phyloP scores from a whole-genome alignment of 1,140 invertebrate species.

The Neomicropteryx cornuta region DNA sequence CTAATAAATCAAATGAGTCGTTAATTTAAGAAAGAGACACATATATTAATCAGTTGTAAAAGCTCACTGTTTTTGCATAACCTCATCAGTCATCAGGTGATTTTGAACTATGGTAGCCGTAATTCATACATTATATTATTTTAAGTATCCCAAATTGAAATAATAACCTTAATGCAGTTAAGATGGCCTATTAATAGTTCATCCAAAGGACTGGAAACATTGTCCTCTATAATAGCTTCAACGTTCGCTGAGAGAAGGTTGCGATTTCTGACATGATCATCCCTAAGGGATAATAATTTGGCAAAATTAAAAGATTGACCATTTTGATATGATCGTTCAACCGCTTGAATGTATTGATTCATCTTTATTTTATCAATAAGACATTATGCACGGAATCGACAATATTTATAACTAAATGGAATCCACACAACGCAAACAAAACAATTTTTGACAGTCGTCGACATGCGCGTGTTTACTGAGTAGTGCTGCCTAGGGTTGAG shows the following conservation, averaged over 20 bases:
- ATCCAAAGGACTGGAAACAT: slow-evolving; percentile 62
- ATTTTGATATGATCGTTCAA: slow-evolving; percentile 41
- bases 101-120: not conserved
- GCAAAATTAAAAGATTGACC: slow-evolving; percentile 46
- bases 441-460: too few species aligned
- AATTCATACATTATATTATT: slow-evolving; percentile 1
- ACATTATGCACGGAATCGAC: too few species aligned
- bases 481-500: too few species aligned
- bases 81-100: not conserved
- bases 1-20: slow-evolving; percentile 1
- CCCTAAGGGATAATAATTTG: slow-evolving; percentile 60
- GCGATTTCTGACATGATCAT: slow-evolving; percentile 60
- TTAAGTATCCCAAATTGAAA: slow-evolving; percentile 2
- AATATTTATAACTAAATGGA: too few species aligned
- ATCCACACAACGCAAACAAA: too few species aligned
- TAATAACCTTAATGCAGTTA: slow-evolving; percentile 42
- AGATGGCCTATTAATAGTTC: slow-evolving; percentile 73
- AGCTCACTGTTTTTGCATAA: not conserved
- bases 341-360: slow-evolving; percentile 34
- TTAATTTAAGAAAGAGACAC: not conserved
- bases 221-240: slow-evolving; percentile 56
- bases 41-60: not conserved
- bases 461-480: too few species aligned
- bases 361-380: too few species aligned
- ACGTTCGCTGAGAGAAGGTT: slow-evolving; percentile 58